Evolutionary conservation across 1,140 invertebrate genomes (phyloP).

Genomic region (Lerema accius): DNA sequence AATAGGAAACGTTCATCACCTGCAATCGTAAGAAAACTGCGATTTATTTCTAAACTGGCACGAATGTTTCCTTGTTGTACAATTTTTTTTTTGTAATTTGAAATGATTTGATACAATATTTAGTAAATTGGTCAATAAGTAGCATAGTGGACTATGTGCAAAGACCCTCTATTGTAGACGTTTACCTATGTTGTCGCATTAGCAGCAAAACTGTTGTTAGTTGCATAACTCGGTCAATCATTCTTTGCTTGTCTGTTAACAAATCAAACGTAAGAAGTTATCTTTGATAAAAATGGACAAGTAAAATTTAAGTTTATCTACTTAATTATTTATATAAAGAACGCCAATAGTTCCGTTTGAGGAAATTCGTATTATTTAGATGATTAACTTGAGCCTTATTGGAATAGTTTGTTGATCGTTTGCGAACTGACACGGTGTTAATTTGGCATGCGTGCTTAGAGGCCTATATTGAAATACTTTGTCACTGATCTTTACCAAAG

Average conservation of each 20-base stretch:
- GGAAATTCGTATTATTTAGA: neutral
- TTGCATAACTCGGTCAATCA: neutral
- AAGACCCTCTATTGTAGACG: too few species aligned
- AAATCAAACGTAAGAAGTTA: neutral
- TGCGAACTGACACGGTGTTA: neutral
- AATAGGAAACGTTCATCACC: too few species aligned
- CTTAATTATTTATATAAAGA: neutral
- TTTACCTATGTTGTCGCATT: too few species aligned
- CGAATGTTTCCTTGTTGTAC: too few species aligned
- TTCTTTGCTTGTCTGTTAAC: neutral
- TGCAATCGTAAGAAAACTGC: too few species aligned
- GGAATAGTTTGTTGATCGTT: neutral
- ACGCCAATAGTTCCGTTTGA: neutral
- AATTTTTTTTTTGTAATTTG: too few species aligned
- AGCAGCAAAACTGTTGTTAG: too few species aligned
- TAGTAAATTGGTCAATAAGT: too few species aligned
- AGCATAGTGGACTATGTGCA: too few species aligned
- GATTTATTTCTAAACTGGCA: too few species aligned
- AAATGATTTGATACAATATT: too few species aligned
- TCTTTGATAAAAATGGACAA: neutral
- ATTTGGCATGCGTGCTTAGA: constrained; percentile 20
- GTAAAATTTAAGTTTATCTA: neutral
- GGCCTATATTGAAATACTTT: constrained; percentile 27
- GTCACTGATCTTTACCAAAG: constrained; percentile 19
- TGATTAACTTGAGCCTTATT: neutral